Percentiles rank a stretch among this genome's conserved stretches.
Conservation (phyloP, 2,113 vertebrate species). For the Tragelaphus buxtoni region DNA sequence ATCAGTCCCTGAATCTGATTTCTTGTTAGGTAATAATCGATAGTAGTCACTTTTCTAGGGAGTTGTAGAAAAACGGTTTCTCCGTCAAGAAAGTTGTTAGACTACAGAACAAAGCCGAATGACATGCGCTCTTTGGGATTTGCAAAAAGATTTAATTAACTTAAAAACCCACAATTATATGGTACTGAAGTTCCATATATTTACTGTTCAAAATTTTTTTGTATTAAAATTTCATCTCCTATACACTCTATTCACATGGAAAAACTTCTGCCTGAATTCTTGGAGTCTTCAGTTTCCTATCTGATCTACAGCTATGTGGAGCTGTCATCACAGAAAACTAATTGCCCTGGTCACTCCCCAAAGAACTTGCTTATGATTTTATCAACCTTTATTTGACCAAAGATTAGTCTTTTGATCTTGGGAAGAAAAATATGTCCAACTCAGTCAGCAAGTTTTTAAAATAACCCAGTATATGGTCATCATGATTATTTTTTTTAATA, state of each 20-base stretch:
- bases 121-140: neutral
- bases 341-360: constrained; percentile 49
- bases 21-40: neutral
- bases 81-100: neutral
- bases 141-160: neutral
- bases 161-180: neutral
- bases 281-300: constrained; percentile 25
- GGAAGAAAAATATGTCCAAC: constrained; percentile 52
- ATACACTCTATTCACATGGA: neutral
- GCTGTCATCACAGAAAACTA: constrained; percentile 59
- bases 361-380: constrained; percentile 57
- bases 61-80: neutral
- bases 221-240: neutral
- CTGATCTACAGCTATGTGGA: constrained; percentile 46
- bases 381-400: constrained; percentile 59
- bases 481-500: neutral
- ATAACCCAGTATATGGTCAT: constrained; percentile 27
- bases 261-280: neutral
- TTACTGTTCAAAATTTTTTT: neutral
- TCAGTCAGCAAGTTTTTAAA: constrained; percentile 37
- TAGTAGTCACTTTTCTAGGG: neutral
- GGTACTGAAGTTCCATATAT: neutral
- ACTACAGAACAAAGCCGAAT: neutral
- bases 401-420: constrained; percentile 67
- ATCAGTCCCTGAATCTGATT: neutral